Evolutionary conservation across 1,140 invertebrate genomes (phyloP).

Genomic region (Andrena cerasifolii): DNA sequence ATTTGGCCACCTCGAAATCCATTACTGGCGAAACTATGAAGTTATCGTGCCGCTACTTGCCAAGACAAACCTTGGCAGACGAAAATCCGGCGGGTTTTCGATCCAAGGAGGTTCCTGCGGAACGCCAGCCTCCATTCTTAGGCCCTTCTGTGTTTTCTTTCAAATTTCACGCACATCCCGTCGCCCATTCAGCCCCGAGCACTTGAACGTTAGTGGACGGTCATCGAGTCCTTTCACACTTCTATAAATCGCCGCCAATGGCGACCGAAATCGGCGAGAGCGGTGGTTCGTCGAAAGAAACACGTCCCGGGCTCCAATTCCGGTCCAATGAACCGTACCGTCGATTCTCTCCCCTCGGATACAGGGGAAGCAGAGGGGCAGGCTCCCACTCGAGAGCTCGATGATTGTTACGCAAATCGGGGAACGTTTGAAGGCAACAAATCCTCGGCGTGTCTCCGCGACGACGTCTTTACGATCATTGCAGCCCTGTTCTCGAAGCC

Average conservation of each 20-base stretch:
- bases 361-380: neutral
- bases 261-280: neutral
- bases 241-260: conserved; percentile 16
- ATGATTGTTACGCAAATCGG: conserved; percentile 5
- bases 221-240: neutral
- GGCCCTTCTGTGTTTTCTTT: no score
- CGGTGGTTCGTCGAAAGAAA: conserved; percentile 13
- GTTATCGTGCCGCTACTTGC: conserved; percentile 61
- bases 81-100: conserved; percentile 48
- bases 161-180: no score
- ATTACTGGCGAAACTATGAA: conserved; percentile 64
- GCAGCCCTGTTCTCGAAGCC: no score
- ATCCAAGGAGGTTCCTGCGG: conserved; percentile 21
- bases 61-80: conserved; percentile 39
- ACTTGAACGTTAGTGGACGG: neutral
- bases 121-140: neutral
- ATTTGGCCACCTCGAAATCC: conserved; percentile 67
- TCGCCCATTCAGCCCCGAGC: neutral
- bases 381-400: neutral
- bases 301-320: conserved; percentile 26
- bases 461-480: no score
- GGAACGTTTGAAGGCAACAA: neutral
- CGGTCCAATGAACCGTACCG: conserved; percentile 17
- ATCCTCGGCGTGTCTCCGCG: neutral
- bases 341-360: neutral